Evolutionary conservation across 1,140 invertebrate species (phyloP).

Genomic region (Nixonia krombeini): DNA sequence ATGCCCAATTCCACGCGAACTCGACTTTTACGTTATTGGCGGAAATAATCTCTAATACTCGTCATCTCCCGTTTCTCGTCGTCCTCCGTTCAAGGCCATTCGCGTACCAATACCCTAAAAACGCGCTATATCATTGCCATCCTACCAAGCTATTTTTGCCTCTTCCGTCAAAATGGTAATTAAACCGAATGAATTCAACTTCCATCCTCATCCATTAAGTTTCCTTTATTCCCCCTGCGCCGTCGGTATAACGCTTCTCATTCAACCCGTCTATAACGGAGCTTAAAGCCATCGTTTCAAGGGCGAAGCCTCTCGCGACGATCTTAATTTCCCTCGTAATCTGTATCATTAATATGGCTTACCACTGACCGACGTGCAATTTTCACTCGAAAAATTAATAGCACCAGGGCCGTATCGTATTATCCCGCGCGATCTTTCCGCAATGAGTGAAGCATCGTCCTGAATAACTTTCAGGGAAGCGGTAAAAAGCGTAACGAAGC

Average conservation of each 20-base stretch:
- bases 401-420: constrained; percentile 24
- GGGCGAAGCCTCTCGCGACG: constrained; percentile 26
- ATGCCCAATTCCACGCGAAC: constrained; percentile 46
- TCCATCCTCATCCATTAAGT: constrained; percentile 41
- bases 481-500: background rate
- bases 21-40: constrained; percentile 66
- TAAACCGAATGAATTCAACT: constrained; percentile 13
- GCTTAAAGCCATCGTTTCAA: constrained; percentile 44
- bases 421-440: constrained; percentile 27
- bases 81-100: constrained; percentile 30
- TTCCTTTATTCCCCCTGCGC: constrained; percentile 41
- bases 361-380: constrained; percentile 51
- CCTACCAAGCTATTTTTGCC: constrained; percentile 2
- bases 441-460: constrained; percentile 22
- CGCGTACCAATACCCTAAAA: constrained; percentile 24
- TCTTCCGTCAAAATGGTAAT: constrained; percentile 11
- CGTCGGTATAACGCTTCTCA: constrained; percentile 40
- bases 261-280: constrained; percentile 59
- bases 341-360: constrained; percentile 68
- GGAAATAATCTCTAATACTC: constrained; percentile 70
- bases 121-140: constrained; percentile 18
- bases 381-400: constrained; percentile 44
- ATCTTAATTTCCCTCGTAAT: constrained; percentile 66
- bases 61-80: constrained; percentile 42
- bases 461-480: constrained; percentile 23